Evolutionary conservation across 2,113 vertebrate species (phyloP).

Genomic region (Pseudorasbora parva): DNA sequence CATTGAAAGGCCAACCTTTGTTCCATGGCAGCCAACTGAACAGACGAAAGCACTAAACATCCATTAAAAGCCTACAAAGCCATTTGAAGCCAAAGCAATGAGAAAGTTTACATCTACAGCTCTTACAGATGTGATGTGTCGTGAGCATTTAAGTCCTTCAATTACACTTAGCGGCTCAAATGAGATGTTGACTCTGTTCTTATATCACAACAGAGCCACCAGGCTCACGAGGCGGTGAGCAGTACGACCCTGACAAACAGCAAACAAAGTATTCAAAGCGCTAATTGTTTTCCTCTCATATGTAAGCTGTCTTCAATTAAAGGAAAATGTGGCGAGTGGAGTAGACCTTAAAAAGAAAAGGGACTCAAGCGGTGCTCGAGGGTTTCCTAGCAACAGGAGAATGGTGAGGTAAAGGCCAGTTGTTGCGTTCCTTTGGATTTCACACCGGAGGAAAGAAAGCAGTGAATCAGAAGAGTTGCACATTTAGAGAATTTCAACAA

Average conservation of each 20-base stretch:
- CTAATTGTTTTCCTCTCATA: constrained; percentile 60
- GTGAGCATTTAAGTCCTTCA: constrained; percentile 11
- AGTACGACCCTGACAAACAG: constrained; percentile 57
- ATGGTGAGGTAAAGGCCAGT: constrained; percentile 55
- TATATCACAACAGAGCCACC: constrained; percentile 66
- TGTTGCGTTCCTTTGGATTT: constrained; percentile 36
- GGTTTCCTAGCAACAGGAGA: constrained; percentile 74
- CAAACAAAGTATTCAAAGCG: constrained; percentile 57
- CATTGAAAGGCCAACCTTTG: constrained; percentile 37
- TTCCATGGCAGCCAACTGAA: constrained; percentile 18
- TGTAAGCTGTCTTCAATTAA: constrained; percentile 54
- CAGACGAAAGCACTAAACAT: constrained; percentile 39
- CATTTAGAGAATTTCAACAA: constrained; percentile 22
- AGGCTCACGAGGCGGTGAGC: constrained; percentile 61
- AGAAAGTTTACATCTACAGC: constrained; percentile 41
- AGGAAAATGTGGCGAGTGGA: constrained; percentile 59
- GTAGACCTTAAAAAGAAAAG: constrained; percentile 58
- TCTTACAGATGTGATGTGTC: constrained; percentile 47
- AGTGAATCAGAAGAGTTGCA: constrained; percentile 35
- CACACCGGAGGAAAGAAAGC: constrained; percentile 26
- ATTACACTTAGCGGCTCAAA: constrained; percentile 55
- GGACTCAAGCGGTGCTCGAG: constrained; percentile 59
- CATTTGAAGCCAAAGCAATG: neutral
- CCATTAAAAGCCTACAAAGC: constrained; percentile 40
- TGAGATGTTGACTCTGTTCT: constrained; percentile 60